Evolutionary conservation across 2,888 invertebrate genomes (phyloP), one percentile per base, ranked within the genome.

Genomic region (Cheilosia pagana): DNA sequence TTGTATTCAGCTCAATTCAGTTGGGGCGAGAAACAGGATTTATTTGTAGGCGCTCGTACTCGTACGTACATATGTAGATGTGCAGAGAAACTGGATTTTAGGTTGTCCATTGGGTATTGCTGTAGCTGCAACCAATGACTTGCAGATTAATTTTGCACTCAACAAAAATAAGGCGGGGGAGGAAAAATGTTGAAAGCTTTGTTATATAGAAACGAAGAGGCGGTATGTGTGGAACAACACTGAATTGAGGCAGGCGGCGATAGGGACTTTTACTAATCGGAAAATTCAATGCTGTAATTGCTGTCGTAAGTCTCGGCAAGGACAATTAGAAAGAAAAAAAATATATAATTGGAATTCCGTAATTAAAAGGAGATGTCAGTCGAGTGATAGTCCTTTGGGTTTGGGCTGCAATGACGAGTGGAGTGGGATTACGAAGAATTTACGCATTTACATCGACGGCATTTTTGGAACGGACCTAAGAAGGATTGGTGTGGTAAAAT

Each of bases 271-370:
- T 52, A 72, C 72, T 77, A 77, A 82, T 82, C 72, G 77, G 55
- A 50, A 71, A 72, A 68, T 82, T 62, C 82, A 77, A 67, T 82
- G 78, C 41, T 25, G 60, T 82, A 77, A 77, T 77, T 67, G 71
- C 60, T 52, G 16, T 67, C 55, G 72, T 77, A 77, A 77, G 82
- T 55, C 65, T 55, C 57, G 16, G 48, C 48, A 55, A 63, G 67
- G 67, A 82, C 77, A 77, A 67, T 77, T 68, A 82, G 72, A 67
- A 62, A 72, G 55, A 82, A 50, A 67, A 48, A 67, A 41, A 6
- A 41, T 2, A 62, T 72, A 55, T 72, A 72, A 82, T 71, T 77
- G 78, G 81, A 82, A 82, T 76, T 70, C 23, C 21, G 43, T 43
- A 65, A 81, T 62, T 76, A 74, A 68, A 48, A 28, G 31, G 53